Conservation (phyloP, 2,888 invertebrate species). For the Drosophila formosana region DNA sequence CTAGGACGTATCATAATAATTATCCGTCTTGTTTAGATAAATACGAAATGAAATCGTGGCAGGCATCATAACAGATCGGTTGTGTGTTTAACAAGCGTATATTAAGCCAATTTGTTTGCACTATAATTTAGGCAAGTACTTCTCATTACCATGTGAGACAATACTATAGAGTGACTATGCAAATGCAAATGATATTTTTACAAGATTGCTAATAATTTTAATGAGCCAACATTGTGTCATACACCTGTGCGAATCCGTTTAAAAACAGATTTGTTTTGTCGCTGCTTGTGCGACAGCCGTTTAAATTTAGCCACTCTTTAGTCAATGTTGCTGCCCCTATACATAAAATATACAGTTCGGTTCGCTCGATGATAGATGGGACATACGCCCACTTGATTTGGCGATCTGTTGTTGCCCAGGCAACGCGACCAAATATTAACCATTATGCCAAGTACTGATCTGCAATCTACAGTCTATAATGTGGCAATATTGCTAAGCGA, state of each 20-base stretch:
- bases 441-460: constrained; percentile 36
- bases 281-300: constrained; percentile 50
- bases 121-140: constrained; percentile 8
- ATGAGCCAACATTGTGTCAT: constrained; percentile 73
- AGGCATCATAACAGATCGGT: constrained; percentile 26
- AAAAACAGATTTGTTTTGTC: constrained; percentile 75
- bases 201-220: constrained; percentile 72
- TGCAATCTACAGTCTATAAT: constrained; percentile 26
- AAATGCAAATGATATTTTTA: constrained; percentile 29
- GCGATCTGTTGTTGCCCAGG: constrained; percentile 8
- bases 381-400: constrained; percentile 47
- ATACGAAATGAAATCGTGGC: constrained; percentile 20
- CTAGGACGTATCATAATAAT: neutral
- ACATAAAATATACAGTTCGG: neutral
- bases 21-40: constrained; percentile 1
- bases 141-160: neutral
- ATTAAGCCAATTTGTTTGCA: constrained; percentile 23
- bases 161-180: neutral
- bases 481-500: constrained; percentile 40
- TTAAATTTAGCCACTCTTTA: constrained; percentile 68
- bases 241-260: constrained; percentile 76
- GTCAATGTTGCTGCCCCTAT: constrained; percentile 19
- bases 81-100: constrained; percentile 63
- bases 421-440: constrained; percentile 24
- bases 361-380: constrained; percentile 21